These are phyloP conservation scores for Rhadinocentrus ornatus DNA, from an alignment of 2,797 vertebrate species.

Conservation along the genomic window DNA sequence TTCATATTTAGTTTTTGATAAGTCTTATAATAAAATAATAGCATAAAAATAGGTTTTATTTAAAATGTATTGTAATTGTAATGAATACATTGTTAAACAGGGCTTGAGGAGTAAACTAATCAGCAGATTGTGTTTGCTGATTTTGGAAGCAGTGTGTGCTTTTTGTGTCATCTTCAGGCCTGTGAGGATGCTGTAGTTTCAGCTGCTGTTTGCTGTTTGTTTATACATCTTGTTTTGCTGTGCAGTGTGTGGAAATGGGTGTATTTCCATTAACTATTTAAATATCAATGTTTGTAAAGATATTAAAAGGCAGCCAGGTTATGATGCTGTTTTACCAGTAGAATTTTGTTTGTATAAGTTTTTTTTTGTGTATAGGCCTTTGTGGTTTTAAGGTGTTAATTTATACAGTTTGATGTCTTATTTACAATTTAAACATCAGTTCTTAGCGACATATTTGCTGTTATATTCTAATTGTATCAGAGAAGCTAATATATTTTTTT, in stretches of 20 bases:
- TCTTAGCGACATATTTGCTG: conserved; percentile 16
- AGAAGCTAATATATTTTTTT: conserved; percentile 16
- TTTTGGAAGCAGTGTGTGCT: conserved; percentile 40
- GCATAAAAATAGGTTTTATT: not conserved
- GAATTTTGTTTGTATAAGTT: conserved; percentile 6
- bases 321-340: conserved; percentile 4
- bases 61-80: conserved; percentile 14
- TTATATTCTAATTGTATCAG: conserved; percentile 16
- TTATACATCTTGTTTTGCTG: conserved; percentile 22
- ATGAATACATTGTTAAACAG: not conserved
- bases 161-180: conserved; percentile 50
- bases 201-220: conserved; percentile 39
- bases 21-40: conserved; percentile 7
- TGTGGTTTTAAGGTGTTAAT: conserved; percentile 19
- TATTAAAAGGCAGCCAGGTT: conserved; percentile 13
- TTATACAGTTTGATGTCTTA: conserved; percentile 16
- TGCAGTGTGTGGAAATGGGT: conserved; percentile 1
- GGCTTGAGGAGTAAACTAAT: conserved; percentile 11
- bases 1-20: conserved; percentile 12
- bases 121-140: conserved; percentile 25
- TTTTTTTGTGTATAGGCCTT: conserved; percentile 36
- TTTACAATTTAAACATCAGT: conserved; percentile 32
- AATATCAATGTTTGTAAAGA: conserved; percentile 34
- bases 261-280: conserved; percentile 16
- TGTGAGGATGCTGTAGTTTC: conserved; percentile 52